phyloP scores from a whole-genome alignment of 2,888 invertebrate genomes.

The Prosopocoilus inquinatus region DNA sequence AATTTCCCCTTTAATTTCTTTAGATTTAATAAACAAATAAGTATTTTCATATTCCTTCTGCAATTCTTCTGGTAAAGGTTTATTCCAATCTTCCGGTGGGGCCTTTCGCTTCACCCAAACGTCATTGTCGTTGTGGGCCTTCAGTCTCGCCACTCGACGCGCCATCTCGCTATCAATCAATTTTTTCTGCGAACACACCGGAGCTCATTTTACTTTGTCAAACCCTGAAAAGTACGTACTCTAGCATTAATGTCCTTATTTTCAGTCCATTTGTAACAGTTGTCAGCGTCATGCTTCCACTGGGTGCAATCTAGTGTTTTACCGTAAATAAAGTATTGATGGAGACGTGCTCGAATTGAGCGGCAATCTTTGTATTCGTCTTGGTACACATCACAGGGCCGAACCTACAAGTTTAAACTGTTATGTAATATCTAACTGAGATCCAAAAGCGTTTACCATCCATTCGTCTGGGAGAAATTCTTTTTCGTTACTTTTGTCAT shows the following conservation, averaged over 20 bases:
- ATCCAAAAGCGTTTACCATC: slow-evolving; percentile 35
- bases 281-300: slow-evolving; percentile 76
- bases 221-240: slow-evolving; percentile 52
- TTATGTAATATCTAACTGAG: neutral
- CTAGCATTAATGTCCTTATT: slow-evolving; percentile 63
- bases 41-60: slow-evolving; percentile 64
- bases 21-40: slow-evolving; percentile 64
- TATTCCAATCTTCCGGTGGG: slow-evolving; percentile 81
- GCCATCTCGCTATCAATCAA: slow-evolving; percentile 71
- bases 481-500: no score
- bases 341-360: slow-evolving; percentile 71
- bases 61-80: slow-evolving; percentile 76
- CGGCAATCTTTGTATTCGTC: slow-evolving; percentile 81
- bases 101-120: slow-evolving; percentile 73
- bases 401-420: slow-evolving; percentile 56
- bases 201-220: neutral
- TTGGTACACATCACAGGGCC: slow-evolving; percentile 75
- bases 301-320: slow-evolving; percentile 69
- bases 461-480: slow-evolving; percentile 32
- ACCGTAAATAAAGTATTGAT: slow-evolving; percentile 84
- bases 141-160: slow-evolving; percentile 62
- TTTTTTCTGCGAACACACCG: slow-evolving; percentile 53
- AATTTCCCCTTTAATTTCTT: slow-evolving; percentile 57
- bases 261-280: slow-evolving; percentile 69
- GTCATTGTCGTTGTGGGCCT: slow-evolving; percentile 69